Base-by-base conservation (phyloP, 1,140 invertebrate genomes). In the Heliothis virescens region DNA sequence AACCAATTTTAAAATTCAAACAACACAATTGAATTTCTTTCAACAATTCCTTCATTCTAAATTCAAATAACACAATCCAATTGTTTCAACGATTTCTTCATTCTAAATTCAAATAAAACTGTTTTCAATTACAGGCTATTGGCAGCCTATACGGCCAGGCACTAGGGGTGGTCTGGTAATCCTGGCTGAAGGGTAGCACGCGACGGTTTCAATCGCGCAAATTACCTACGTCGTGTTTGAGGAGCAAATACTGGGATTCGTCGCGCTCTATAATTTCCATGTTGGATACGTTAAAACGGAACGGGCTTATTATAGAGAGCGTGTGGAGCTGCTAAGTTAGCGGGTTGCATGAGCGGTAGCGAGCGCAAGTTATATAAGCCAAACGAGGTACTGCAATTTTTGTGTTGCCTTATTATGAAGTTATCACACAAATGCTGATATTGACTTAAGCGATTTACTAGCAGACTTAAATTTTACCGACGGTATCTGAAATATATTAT, bases 251-350 rank as follows among this genome's bases (percentile, higher is more conserved):
- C 50, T 72, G 67, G 48, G 47, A 29, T 71, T 71, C 15, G 21
- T n/a, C 67, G 67, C 48, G 15, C 48, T 71, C 47, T 53, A 71
- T 71, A 71, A 71, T 71, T 52, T 52, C 21, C 67, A 53, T 71
- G 48, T 52, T 26, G 67, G 47, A 71, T 29, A 52, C 67, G 67
- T 71, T 52, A 53, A 71, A 71, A 71, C 29, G 48, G 48, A 71
- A 71, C 52, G 67, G 48, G 67, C 48, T 52, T 71, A 71, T 71
- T 71, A 67, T 67, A 48, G n/a, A 48, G 41, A 67, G 34, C 41
- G 41, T 48, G 15, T 3, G 15, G 9, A 16, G 63, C 16, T 67
- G 7, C 12, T 10, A 48, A 67, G 41, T 48, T 9, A 12, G 41
- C 41, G 41, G 16, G 16, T 48, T 47, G 57, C 2, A 18, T 13